Conservation (phyloP, 2,888 invertebrate genomes). For the Himalopsyche tibetana region DNA sequence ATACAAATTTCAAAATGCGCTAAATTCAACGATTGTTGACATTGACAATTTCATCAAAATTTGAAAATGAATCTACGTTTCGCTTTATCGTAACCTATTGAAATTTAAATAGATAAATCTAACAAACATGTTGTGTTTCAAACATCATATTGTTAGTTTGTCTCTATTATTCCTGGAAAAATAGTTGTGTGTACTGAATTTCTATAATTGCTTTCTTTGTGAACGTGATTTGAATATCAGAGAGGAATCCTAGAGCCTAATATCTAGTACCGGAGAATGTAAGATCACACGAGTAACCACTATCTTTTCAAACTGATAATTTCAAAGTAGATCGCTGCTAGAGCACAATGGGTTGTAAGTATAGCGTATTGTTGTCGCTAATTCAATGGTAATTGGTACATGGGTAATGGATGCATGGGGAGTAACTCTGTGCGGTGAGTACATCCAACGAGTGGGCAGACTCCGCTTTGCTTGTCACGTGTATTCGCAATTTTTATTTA, state of each 20-base stretch:
- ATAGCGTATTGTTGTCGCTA: constrained; percentile 57
- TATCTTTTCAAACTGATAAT: not conserved
- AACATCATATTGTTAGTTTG: not conserved
- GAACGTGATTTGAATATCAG: not conserved
- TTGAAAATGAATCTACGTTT: too few species aligned
- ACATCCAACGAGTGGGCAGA: constrained; percentile 51
- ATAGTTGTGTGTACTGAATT: not conserved
- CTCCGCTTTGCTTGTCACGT: not conserved
- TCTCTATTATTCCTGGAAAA: constrained; percentile 35
- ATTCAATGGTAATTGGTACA: constrained; percentile 61
- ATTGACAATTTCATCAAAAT: too few species aligned
- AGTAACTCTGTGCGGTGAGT: not conserved
- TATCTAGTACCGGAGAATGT: not conserved
- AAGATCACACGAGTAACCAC: not conserved
- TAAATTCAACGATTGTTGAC: not conserved
- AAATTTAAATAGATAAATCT: too few species aligned
- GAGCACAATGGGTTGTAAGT: constrained; percentile 51
- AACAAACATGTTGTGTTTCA: too few species aligned
- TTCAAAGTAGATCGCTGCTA: constrained; percentile 18
- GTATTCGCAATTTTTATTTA: not conserved
- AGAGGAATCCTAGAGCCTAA: not conserved
- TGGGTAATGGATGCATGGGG: constrained; percentile 37
- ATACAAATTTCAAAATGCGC: not conserved
- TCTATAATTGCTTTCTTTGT: constrained; percentile 1
- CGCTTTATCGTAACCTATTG: too few species aligned